Percentiles rank a stretch among this genome's conserved stretches.
Evolutionary conservation across 30 jellyfish, hydroid and myxozoan species (phyloP).

Genomic region (Hydractinia echinata): DNA sequence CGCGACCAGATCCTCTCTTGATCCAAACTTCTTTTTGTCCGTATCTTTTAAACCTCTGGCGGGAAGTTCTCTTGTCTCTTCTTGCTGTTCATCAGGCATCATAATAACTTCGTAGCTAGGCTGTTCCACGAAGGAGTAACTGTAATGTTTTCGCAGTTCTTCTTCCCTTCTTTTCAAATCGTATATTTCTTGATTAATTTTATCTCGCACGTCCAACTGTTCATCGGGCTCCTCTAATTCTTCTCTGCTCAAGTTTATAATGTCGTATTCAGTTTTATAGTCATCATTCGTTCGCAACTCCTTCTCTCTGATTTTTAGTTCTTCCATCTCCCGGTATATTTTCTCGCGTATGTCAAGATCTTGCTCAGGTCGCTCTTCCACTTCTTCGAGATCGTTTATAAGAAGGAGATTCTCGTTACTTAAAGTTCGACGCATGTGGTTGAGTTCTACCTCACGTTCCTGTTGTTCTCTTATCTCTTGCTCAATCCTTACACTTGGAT

Average conservation of each 20-base stretch:
- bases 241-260: neutral
- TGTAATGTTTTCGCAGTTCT: slow-evolving; percentile 12
- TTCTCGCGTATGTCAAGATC: slow-evolving; percentile 27
- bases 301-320: slow-evolving; percentile 16
- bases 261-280: neutral
- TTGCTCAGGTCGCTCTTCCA: slow-evolving; percentile 1
- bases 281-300: neutral
- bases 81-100: neutral
- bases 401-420: slow-evolving; percentile 8
- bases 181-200: slow-evolving; percentile 22
- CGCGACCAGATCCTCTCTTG: slow-evolving; percentile 22
- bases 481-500: slow-evolving; percentile 18
- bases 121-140: neutral
- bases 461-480: slow-evolving; percentile 17
- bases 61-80: neutral
- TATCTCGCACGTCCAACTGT: slow-evolving; percentile 12
- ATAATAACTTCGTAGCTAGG: neutral
- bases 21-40: slow-evolving; percentile 20
- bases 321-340: slow-evolving; percentile 37
- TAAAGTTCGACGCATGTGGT: slow-evolving; percentile 8
- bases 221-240: slow-evolving; percentile 3
- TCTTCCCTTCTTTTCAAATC: slow-evolving; percentile 31
- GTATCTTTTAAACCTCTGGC: slow-evolving; percentile 14
- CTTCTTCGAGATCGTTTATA: neutral
- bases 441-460: slow-evolving; percentile 13